Base-by-base conservation (phyloP, 2,888 invertebrate genomes). In the Margaritifera margaritifera region DNA sequence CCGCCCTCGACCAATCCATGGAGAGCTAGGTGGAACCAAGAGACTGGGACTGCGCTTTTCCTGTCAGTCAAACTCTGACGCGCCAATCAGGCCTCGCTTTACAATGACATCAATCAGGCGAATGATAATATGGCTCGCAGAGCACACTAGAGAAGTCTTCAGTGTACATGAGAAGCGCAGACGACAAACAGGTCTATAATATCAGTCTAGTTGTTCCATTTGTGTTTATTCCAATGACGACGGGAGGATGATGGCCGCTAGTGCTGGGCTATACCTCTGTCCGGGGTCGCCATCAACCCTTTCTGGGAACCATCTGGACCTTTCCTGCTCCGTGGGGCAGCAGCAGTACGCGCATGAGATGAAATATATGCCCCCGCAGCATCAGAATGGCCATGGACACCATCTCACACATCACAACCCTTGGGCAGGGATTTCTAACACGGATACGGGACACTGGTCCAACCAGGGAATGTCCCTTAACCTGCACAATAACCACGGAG, bases 281-380 rank as follows among this genome's bases (percentile, higher is more conserved):
- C 94, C 95, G 91, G 92, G 93, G 91, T 92, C 93, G 89, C 93
- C 93, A 86, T 94, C 94, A 91, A 94, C 95, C 91, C 95, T 93
- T 90, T 93, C 81, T 72, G 81, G 81, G 62, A 83, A 82, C 65
- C 81, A 81, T 92, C 93, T 89, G 92, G 90, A 90, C 88, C 87
- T 89, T 86, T 89, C 89, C 80, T 87, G 86, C 66, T 84, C 86
- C 50, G 84, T 85, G 55, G 80, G 85, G 42, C 88, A 88, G 73
- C 78, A 80, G 62, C 81, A 88, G 70, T 88, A 89, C 52, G 82
- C 86, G 64, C 88, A 94, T 87, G 97, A 97, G 91, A 96, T 97
- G 96, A 97, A 97, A 92, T 97, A 97, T 91, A 93, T 95, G 93
- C 92, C 92, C 75, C 94, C 94, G 83, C 93, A 94, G 80, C 94